These are phyloP conservation scores for Agriopis marginaria DNA, from an alignment of 2,888 invertebrate genomes.

Conservation along the genomic window DNA sequence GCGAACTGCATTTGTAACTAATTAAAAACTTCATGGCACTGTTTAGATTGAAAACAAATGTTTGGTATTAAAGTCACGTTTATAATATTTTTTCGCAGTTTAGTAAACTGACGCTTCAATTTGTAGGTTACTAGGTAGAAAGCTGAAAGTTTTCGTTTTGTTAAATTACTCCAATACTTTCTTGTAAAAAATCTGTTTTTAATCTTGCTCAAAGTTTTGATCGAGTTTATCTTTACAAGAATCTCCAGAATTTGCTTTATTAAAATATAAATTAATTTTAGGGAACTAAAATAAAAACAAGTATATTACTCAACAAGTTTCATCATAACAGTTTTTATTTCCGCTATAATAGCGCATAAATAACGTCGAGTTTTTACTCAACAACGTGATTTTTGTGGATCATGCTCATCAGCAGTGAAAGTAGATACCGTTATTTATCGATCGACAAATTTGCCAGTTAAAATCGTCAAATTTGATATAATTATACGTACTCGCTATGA, in stretches of 20 bases:
- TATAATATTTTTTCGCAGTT: too few species aligned
- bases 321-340: too few species aligned
- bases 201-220: constrained; percentile 17
- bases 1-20: background rate
- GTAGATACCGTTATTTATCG: too few species aligned
- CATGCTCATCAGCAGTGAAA: background rate
- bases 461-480: too few species aligned
- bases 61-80: too few species aligned
- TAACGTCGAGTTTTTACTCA: too few species aligned
- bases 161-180: constrained; percentile 20
- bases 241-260: constrained; percentile 16
- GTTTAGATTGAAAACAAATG: too few species aligned
- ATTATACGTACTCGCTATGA: too few species aligned
- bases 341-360: too few species aligned
- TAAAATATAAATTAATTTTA: constrained; percentile 5
- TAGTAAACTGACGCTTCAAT: background rate
- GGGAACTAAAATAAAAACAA: background rate
- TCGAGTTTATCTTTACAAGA: constrained; percentile 13
- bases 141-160: constrained; percentile 10
- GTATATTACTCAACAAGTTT: background rate
- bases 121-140: constrained; percentile 10
- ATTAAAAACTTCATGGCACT: too few species aligned
- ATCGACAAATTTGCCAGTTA: too few species aligned
- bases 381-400: too few species aligned
- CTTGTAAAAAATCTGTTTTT: constrained; percentile 20